Conservation (phyloP, 2,797 vertebrate genomes). For the Podarcis siculus region DNA sequence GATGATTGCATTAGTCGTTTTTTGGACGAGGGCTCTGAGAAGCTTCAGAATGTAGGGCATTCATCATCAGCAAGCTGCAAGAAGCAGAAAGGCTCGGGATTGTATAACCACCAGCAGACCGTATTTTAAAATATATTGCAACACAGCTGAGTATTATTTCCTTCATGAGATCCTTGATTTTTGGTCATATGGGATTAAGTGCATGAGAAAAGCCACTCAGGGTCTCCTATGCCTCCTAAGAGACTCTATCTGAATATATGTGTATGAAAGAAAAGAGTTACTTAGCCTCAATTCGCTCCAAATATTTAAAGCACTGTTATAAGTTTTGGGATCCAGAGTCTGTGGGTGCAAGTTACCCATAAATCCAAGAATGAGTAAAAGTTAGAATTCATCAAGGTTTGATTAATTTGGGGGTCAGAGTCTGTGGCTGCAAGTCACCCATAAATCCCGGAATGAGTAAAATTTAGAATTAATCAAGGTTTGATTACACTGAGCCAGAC, state of each 20-base stretch:
- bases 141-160: slow-evolving; percentile 52
- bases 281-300: no score
- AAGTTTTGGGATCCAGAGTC: no score
- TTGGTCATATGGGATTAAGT: slow-evolving; percentile 53
- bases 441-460: no score
- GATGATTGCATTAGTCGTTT: slow-evolving; percentile 25
- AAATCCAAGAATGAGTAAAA: no score
- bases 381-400: no score
- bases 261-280: neutral
- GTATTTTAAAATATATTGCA: slow-evolving; percentile 54
- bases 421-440: no score
- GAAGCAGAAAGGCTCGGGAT: neutral
- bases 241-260: neutral
- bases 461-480: no score
- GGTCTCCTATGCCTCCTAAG: neutral
- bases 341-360: no score
- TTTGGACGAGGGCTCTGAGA: slow-evolving; percentile 33
- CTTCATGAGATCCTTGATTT: slow-evolving; percentile 42
- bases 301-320: no score
- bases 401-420: no score
- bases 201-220: neutral
- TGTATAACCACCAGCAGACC: neutral
- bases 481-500: no score
- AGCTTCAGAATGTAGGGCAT: slow-evolving; percentile 42
- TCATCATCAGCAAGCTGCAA: slow-evolving; percentile 21